Evolutionary conservation across 2,113 vertebrate genomes (phyloP).

Genomic region (Caretta caretta): DNA sequence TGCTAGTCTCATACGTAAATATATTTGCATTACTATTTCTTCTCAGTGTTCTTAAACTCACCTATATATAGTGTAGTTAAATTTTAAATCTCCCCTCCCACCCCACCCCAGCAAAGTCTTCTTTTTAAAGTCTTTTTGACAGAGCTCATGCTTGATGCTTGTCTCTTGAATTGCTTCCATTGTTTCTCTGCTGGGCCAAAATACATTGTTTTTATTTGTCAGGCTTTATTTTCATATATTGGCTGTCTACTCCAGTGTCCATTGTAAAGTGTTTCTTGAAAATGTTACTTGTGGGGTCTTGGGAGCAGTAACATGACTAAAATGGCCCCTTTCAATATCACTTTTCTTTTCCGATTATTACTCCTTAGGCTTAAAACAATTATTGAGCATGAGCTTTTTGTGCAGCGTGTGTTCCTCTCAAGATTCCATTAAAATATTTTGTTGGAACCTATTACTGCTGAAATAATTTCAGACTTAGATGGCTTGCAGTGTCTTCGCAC

Average conservation of each 20-base stretch:
- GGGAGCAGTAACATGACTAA: not conserved
- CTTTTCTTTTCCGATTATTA: not conserved
- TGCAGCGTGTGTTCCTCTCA: not conserved
- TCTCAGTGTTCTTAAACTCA: not conserved
- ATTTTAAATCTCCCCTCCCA: not conserved
- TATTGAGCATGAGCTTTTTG: not conserved
- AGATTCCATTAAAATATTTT: not conserved
- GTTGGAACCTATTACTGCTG: not conserved
- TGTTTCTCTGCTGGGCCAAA: not conserved
- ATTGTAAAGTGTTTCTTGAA: not conserved
- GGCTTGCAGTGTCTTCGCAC: not conserved
- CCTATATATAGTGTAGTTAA: not conserved
- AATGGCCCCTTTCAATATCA: not conserved
- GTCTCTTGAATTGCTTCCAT: not conserved
- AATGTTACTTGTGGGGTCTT: not conserved
- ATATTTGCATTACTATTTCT: not conserved
- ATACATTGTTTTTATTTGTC: not conserved
- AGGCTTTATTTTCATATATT: not conserved
- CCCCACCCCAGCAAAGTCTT: not conserved
- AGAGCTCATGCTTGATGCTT: not conserved
- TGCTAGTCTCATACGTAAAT: not conserved
- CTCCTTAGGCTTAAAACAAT: not conserved
- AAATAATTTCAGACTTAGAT: not conserved
- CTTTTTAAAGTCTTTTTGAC: conserved; percentile 19
- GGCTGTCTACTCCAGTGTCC: not conserved